A percentile compares a stretch with the other conserved stretches of the same genome.
phyloP scores from a whole-genome alignment of 2,797 vertebrate genomes.

The Avahi laniger region DNA sequence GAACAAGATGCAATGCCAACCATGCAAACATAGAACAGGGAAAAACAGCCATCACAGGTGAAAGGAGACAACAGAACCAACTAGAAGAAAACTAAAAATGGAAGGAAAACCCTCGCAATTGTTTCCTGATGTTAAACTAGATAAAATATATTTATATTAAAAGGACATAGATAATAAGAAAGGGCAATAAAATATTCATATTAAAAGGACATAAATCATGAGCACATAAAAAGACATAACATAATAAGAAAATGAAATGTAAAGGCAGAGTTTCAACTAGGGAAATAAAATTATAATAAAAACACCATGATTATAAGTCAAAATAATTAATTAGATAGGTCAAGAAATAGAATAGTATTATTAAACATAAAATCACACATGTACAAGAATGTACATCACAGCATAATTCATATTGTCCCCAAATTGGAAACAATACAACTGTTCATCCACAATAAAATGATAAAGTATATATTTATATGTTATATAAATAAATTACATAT shows the following conservation, averaged over 20 bases:
- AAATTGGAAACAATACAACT: background rate
- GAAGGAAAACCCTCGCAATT: background rate
- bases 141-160: background rate
- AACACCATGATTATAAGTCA: background rate
- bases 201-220: background rate
- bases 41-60: rapidly evolving
- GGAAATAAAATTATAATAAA: background rate
- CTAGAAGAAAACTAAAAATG: background rate
- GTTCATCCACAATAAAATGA: background rate
- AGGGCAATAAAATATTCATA: background rate
- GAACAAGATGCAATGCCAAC: background rate
- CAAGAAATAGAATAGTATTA: background rate
- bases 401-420: background rate
- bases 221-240: background rate
- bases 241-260: background rate
- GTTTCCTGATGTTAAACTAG: background rate
- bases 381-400: background rate
- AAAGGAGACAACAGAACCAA: background rate
- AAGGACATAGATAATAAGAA: background rate
- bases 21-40: background rate
- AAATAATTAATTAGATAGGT: background rate
- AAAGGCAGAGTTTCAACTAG: background rate
- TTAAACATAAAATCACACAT: background rate
- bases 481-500: background rate
- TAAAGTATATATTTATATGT: background rate